A percentile compares a stretch with the other conserved stretches of the same genome.
Evolutionary conservation across 2,888 invertebrate species (phyloP).

Genomic region (Drosophila phalerata): DNA sequence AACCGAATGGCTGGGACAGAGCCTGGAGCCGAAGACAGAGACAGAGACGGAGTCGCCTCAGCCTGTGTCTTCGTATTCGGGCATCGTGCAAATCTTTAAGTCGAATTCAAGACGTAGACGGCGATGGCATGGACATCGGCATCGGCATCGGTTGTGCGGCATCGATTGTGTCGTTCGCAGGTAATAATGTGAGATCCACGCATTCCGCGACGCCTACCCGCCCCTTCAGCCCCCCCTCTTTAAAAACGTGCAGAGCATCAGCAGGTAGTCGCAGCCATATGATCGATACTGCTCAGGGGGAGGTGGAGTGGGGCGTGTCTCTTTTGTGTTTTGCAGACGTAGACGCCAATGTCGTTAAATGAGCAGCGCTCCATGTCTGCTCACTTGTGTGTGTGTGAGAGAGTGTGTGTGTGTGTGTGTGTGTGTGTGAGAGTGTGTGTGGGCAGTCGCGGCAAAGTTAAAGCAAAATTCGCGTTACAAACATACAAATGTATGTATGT

Average conservation of each 20-base stretch:
- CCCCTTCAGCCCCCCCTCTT: conserved; percentile 5
- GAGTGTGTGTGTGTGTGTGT: conserved; percentile 46
- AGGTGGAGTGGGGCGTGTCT: conserved; percentile 60
- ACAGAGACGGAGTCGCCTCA: conserved; percentile 7
- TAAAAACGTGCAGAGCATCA: conserved; percentile 52
- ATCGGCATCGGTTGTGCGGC: conserved; percentile 58
- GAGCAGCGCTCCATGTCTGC: conserved; percentile 56
- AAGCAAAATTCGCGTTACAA: conserved; percentile 72
- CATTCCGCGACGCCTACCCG: conserved; percentile 67
- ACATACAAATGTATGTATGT: conserved; percentile 38
- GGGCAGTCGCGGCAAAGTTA: conserved; percentile 74
- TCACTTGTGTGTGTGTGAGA: conserved; percentile 20
- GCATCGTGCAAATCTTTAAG: conserved; percentile 66
- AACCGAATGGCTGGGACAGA: conserved; percentile 31
- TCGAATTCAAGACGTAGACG: conserved; percentile 65
- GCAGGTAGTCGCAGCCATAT: conserved; percentile 78
- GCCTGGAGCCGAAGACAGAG: conserved; percentile 27
- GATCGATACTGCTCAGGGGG: conserved; percentile 58
- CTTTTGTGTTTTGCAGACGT: conserved; percentile 79
- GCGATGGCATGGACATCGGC: conserved; percentile 17
- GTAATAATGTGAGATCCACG: conserved; percentile 82
- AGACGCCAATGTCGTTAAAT: conserved; percentile 81
- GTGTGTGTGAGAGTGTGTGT: conserved; percentile 48
- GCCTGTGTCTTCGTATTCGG: conserved; percentile 38
- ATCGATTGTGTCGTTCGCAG: conserved; percentile 81